Percentiles rank a stretch among this genome's conserved stretches.
These are phyloP conservation scores for Scaptodrosophila lebanonensis DNA, from an alignment of 1,140 invertebrate genomes.

Conservation along the genomic window DNA sequence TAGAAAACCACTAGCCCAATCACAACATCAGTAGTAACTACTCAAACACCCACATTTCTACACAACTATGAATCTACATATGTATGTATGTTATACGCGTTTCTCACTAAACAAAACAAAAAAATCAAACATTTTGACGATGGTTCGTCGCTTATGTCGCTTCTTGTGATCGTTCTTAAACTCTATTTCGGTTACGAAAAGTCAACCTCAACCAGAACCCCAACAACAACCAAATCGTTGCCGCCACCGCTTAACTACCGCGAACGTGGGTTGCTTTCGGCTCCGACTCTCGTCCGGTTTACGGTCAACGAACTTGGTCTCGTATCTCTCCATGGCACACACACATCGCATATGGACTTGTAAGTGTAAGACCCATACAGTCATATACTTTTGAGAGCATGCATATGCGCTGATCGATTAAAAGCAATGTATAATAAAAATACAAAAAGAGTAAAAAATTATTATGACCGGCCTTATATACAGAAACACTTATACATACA, in stretches of 20 bases:
- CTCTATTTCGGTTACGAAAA: conserved; percentile 28
- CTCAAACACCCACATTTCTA: too few relatives aligned
- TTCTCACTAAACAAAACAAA: too few relatives aligned
- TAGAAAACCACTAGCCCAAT: too few relatives aligned
- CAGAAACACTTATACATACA: too few relatives aligned
- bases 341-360: not conserved
- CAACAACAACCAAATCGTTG: conserved; percentile 34
- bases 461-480: conserved; percentile 28
- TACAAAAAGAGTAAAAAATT: conserved; percentile 55
- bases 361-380: conserved; percentile 12
- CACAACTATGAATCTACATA: too few relatives aligned
- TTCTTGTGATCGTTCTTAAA: conserved; percentile 10
- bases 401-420: conserved; percentile 65
- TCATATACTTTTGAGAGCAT: not conserved
- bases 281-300: conserved; percentile 62
- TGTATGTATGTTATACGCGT: too few relatives aligned
- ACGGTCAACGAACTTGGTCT: conserved; percentile 67
- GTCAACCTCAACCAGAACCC: too few relatives aligned
- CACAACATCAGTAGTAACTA: too few relatives aligned
- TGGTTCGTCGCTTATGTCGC: too few relatives aligned
- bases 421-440: conserved; percentile 41
- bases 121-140: too few relatives aligned
- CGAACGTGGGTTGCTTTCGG: conserved; percentile 33
- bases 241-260: conserved; percentile 3
- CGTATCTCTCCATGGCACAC: conserved; percentile 39